These are phyloP conservation scores for Epistrophe grossulariae DNA, from an alignment of 2,888 invertebrate genomes.

Conservation along the genomic window DNA sequence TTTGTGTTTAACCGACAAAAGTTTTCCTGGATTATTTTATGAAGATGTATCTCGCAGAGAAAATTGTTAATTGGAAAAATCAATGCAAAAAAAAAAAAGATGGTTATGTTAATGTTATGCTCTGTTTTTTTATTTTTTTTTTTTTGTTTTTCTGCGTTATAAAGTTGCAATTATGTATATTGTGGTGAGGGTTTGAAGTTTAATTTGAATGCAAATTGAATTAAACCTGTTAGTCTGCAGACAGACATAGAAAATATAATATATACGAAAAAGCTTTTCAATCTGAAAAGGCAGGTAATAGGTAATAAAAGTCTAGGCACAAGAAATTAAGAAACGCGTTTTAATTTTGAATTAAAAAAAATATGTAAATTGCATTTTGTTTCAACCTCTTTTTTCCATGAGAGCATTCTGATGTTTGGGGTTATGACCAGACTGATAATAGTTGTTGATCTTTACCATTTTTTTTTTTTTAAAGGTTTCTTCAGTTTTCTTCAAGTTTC, in stretches of 20 bases:
- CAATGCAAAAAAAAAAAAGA: constrained; percentile 33
- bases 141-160: constrained; percentile 22
- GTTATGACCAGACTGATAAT: too few relatives aligned
- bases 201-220: constrained; percentile 62
- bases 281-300: background rate
- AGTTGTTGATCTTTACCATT: too few relatives aligned
- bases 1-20: constrained; percentile 18
- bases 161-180: constrained; percentile 21
- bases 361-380: too few relatives aligned
- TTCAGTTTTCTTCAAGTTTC: too few relatives aligned
- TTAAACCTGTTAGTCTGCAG: constrained; percentile 55
- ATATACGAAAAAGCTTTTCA: background rate
- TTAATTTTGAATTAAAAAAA: background rate
- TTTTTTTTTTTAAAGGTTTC: too few relatives aligned
- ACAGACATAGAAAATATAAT: background rate
- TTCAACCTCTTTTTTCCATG: too few relatives aligned
- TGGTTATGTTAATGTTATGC: background rate
- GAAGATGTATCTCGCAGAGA: constrained; percentile 47
- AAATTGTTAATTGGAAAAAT: constrained; percentile 69
- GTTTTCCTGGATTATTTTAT: constrained; percentile 44
- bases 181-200: constrained; percentile 25
- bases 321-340: background rate
- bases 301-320: background rate
- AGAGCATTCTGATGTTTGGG: too few relatives aligned
- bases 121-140: constrained; percentile 22